phyloP scores from a whole-genome alignment of 2,888 invertebrate species.

The Drosophila pseudotakahashii region DNA sequence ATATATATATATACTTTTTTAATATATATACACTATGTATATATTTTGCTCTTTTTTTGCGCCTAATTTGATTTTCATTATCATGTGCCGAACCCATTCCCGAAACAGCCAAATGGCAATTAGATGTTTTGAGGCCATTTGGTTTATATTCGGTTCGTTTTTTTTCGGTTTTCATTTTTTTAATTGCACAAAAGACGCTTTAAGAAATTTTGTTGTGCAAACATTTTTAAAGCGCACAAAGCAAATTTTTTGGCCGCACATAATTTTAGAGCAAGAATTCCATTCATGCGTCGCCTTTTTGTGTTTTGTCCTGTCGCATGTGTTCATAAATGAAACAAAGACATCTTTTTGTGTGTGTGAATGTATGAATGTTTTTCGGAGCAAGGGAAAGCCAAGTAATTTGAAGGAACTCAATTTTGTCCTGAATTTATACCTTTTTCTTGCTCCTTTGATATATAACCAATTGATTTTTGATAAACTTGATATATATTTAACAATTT shows the following conservation, averaged over 20 bases:
- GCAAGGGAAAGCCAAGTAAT: slow-evolving; percentile 2
- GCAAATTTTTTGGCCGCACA: slow-evolving; percentile 40
- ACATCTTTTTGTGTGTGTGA: slow-evolving; percentile 29
- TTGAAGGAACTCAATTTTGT: neutral
- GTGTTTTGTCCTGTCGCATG: slow-evolving; percentile 81
- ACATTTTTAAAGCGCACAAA: slow-evolving; percentile 47
- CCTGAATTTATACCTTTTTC: slow-evolving; percentile 1
- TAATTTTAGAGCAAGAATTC: slow-evolving; percentile 52
- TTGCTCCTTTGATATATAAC: slow-evolving; percentile 15
- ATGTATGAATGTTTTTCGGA: slow-evolving; percentile 22
- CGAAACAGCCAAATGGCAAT: slow-evolving; percentile 74
- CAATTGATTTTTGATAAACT: slow-evolving; percentile 39
- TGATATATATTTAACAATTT: slow-evolving; percentile 10
- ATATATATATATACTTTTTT: neutral
- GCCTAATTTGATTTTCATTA: slow-evolving; percentile 76
- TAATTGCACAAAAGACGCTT: slow-evolving; percentile 53
- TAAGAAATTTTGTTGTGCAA: slow-evolving; percentile 19
- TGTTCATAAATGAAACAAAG: slow-evolving; percentile 9
- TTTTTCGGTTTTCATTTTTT: slow-evolving; percentile 46
- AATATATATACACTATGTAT: slow-evolving; percentile 2
- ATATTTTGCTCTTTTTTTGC: slow-evolving; percentile 46
- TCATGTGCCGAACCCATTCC: slow-evolving; percentile 47
- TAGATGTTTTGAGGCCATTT: slow-evolving; percentile 76
- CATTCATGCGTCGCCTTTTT: slow-evolving; percentile 55
- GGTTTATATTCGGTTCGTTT: slow-evolving; percentile 40